A percentile compares a stretch with the other conserved stretches of the same genome.
phyloP scores from a whole-genome alignment of 2,888 invertebrate genomes.

The Tetropium fuscum region DNA sequence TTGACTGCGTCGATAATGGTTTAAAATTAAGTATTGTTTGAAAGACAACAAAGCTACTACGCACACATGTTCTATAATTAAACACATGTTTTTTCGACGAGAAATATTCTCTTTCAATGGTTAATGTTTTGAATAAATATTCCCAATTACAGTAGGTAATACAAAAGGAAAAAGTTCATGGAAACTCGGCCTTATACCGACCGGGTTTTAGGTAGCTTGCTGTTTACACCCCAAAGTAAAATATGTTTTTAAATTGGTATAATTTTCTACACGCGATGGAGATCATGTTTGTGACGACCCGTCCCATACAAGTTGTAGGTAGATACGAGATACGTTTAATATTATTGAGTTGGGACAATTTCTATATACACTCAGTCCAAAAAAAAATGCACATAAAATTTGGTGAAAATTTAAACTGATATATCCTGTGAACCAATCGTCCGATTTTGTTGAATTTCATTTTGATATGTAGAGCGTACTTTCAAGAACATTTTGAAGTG shows the following conservation, averaged over 20 bases:
- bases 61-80: slow-evolving; percentile 23
- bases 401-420: too few species aligned
- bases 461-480: too few species aligned
- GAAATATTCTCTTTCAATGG: slow-evolving; percentile 17
- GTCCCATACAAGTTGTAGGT: too few species aligned
- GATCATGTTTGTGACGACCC: slow-evolving; percentile 3
- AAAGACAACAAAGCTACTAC: background rate
- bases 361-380: background rate
- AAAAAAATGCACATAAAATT: too few species aligned
- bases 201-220: background rate
- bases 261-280: slow-evolving; percentile 19
- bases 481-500: too few species aligned
- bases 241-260: slow-evolving; percentile 20
- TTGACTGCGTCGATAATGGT: too few species aligned
- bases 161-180: slow-evolving; percentile 7
- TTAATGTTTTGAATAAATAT: slow-evolving; percentile 25
- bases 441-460: too few species aligned
- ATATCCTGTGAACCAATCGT: too few species aligned
- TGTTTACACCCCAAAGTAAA: slow-evolving; percentile 2
- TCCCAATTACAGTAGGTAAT: slow-evolving; percentile 19
- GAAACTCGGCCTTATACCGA: slow-evolving; percentile 8
- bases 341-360: background rate
- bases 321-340: background rate
- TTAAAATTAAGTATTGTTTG: background rate
- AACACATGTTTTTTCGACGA: slow-evolving; percentile 20